Evolutionary conservation across 23 tunicate species (phyloP), one percentile per base, ranked within the genome.

Genomic region (Phallusia fumigata): DNA sequence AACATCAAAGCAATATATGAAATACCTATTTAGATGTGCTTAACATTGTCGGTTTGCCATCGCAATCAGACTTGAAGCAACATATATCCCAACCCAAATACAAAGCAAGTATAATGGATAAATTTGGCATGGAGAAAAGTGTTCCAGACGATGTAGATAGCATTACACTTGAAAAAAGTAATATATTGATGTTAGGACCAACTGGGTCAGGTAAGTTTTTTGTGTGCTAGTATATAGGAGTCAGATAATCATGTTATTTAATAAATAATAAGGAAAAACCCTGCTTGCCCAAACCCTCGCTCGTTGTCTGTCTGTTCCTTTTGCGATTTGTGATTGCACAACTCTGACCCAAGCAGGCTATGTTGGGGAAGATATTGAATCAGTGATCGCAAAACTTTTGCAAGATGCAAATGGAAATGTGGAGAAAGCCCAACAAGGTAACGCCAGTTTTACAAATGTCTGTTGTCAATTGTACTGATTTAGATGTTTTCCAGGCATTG

Each of bases 201-300:
- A 95, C 99, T 77, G 99, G 99, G 0, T 95, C 99, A 83, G 99
- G 99, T 90, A 80, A n/a, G n/a, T n/a, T n/a, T n/a, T n/a, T n/a
- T n/a, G n/a, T n/a, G n/a, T n/a, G n/a, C n/a, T n/a, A n/a, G n/a
- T n/a, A n/a, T n/a, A n/a, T n/a, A n/a, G n/a, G n/a, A n/a, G n/a
- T n/a, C n/a, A 5, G 47, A 10, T 40, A 40, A 40, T 40, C 47
- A 40, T 40, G 47, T n/a, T n/a, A n/a, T n/a, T n/a, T n/a, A n/a
- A n/a, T n/a, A n/a, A n/a, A n/a, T n/a, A n/a, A n/a, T n/a, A n/a
- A 94, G 98, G 98, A 21, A 94, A 94, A 52, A 94, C 98, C 8
- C 73, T 94, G 40, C 84, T 94, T 65, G 98, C 98, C 0, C 95
- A 95, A 52, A 95, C 99, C 6, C 75, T 95, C 0, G 99, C 99